These are phyloP conservation scores for Oreochromis mossambicus DNA, from an alignment of 2,797 vertebrate genomes.

Conservation along the genomic window DNA sequence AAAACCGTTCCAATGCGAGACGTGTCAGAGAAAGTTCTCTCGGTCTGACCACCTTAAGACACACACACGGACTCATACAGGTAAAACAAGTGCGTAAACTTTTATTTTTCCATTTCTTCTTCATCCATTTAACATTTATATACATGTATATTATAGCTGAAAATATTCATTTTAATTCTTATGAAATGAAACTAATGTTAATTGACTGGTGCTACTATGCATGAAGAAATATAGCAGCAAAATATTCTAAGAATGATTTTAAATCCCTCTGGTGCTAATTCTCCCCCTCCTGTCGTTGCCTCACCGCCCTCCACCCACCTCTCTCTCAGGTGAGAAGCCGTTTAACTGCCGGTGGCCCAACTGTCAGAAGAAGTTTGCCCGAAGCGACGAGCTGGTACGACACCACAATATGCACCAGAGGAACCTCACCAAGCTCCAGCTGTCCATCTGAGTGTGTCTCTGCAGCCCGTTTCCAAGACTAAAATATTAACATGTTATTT, in stretches of 20 bases:
- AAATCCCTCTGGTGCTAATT: not conserved
- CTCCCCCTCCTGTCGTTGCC: not conserved
- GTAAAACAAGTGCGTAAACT: constrained; percentile 99
- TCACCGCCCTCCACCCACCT: not conserved
- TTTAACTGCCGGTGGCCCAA: constrained; percentile 99
- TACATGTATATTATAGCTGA: not conserved
- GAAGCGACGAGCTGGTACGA: constrained; percentile 95
- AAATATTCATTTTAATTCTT: not conserved
- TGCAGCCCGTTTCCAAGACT: not conserved
- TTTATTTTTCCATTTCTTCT: constrained; percentile 94
- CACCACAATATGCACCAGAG: constrained; percentile 99
- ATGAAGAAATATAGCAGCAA: not conserved
- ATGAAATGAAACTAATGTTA: not conserved
- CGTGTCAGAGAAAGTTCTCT: constrained; percentile 99
- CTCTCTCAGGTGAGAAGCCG: constrained; percentile 90
- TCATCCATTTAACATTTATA: constrained; percentile 38
- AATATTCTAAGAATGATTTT: constrained; percentile 7
- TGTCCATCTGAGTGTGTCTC: constrained; percentile 82
- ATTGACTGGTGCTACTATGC: not conserved
- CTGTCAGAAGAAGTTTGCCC: constrained; percentile 98
- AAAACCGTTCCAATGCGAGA: constrained; percentile 99
- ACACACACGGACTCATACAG: constrained; percentile 99
- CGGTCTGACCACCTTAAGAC: constrained; percentile 99
- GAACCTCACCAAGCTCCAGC: constrained; percentile 96
- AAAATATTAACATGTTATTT: not conserved